Base-by-base conservation (phyloP, 2,888 invertebrate species). In the Sylvicola cinctus region DNA sequence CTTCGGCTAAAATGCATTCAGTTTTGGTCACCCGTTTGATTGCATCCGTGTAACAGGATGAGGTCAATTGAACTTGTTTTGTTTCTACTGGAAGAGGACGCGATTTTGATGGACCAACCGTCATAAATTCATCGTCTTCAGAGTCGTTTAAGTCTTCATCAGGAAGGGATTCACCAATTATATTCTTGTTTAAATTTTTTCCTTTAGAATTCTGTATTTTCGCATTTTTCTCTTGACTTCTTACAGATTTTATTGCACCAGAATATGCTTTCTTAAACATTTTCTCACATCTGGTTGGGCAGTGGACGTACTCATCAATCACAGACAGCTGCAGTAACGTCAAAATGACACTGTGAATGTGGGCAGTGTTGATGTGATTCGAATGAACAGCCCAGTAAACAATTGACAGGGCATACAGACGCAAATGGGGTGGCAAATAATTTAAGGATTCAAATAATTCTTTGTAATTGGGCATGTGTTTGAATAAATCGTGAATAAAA, bases 341-440 rank as follows among this genome's bases (percentile, higher is more conserved):
- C 8, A 58, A 40, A 1, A 58, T 36, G 4, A 58, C 33, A 2
- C 53, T 42, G 32, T 54, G 50, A 12, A 58, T 33, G 34, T 55
- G 54, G 3, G 49, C 26, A 13, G 49, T 16, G 39, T 55, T 52
- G 6, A 45, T 47, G 34, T 51, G 46, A 16, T 47, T 40, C 0
- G 52, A 52, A 11, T 48, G 48, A 34, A 51, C 49, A 10, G 54
- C 37, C 57, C 57, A 58, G 38, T 50, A 58, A 15, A 54, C 43
- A 26, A 58, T 46, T 2, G 54, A 43, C 12, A 58, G 39, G 4
- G 51, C 48, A 34, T 55, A 58, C 1, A 58, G 31, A 28, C 44
- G 46, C 8, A 55, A 36, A 32, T 54, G 48, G 16, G 38, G 26
- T 0, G 58, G 56, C 4, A 57, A 29, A 11, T 38, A 17, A 3